Base-by-base conservation (phyloP, 1,140 invertebrate genomes). In the Panulirus ornatus region DNA sequence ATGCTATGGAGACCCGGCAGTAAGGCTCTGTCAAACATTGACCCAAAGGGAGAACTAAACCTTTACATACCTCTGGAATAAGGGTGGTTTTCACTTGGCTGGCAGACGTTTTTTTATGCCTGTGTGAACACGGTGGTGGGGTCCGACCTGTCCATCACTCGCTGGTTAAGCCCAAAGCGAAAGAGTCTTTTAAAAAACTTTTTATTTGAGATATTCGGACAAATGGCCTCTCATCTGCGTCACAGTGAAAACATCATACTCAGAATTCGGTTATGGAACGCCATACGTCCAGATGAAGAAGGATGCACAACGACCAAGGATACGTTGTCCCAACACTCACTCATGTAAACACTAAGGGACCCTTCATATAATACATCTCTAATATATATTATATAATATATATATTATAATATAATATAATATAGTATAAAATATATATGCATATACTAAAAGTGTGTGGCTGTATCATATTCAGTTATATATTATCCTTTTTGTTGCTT, bases 211-310 rank as follows among this genome's bases (percentile, higher is more conserved):
- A 40, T 78, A 42, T 78, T 78, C 40, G 11, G 75, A 36, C 75
- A 78, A 78, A 44, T 44, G 44, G 75, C 36, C 38, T 40, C 75
- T 78, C 75, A 78, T 78, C 75, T 44, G 11, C 75, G 75, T 42
- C 75, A n/a, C 40, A 78, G 75, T 78, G 75, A 78, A 78, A 44
- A 78, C 75, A 78, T 78, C 38, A 42, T 78, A 19, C 40, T 40
- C 75, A 78, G 36, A 78, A 78, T 78, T 75, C 75, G 19, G 75
- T 78, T 78, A 78, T 78, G 38, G 42, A 44, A 44, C 19, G 16
- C n/a, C n/a, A n/a, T n/a, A n/a, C n/a, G n/a, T n/a, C n/a, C 34
- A 73, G 14, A 36, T 73, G 70, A 1, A 9, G 27, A 73, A 11
- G 30, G 34, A 6, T 9, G 70, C 34, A 73, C 27, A 9, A 11